These are phyloP conservation scores for Anisognathus igniventris DNA, from an alignment of 2,797 vertebrate genomes.

Conservation along the genomic window DNA sequence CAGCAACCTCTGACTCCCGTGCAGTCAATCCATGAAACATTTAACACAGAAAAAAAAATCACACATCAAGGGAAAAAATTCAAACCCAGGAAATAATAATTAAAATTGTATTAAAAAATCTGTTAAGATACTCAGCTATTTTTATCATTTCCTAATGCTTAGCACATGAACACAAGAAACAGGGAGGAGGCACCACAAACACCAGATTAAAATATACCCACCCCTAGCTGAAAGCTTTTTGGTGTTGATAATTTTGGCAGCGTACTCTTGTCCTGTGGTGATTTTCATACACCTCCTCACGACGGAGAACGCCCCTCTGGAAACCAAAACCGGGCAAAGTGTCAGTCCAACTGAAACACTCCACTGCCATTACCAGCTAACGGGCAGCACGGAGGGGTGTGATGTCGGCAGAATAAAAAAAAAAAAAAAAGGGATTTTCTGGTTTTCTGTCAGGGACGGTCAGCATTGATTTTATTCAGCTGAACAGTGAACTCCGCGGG, in stretches of 20 bases:
- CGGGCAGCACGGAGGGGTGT: neutral
- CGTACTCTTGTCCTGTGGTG: constrained; percentile 92
- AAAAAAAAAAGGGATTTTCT: neutral
- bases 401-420: neutral
- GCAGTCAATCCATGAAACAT: neutral
- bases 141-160: neutral
- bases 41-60: rapidly evolving
- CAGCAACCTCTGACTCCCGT: neutral
- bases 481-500: neutral
- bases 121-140: neutral
- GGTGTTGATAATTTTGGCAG: constrained; percentile 98
- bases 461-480: neutral
- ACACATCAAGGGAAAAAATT: neutral
- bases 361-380: neutral
- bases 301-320: constrained; percentile 95
- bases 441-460: neutral
- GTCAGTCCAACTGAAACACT: constrained; percentile 12
- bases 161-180: neutral
- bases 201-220: constrained; percentile 73
- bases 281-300: constrained; percentile 97
- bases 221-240: constrained; percentile 97
- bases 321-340: constrained; percentile 58
- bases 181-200: neutral
- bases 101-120: neutral
- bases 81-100: neutral